Evolutionary conservation across 2,797 vertebrate genomes (phyloP).

Genomic region (Microcaecilia unicolor): DNA sequence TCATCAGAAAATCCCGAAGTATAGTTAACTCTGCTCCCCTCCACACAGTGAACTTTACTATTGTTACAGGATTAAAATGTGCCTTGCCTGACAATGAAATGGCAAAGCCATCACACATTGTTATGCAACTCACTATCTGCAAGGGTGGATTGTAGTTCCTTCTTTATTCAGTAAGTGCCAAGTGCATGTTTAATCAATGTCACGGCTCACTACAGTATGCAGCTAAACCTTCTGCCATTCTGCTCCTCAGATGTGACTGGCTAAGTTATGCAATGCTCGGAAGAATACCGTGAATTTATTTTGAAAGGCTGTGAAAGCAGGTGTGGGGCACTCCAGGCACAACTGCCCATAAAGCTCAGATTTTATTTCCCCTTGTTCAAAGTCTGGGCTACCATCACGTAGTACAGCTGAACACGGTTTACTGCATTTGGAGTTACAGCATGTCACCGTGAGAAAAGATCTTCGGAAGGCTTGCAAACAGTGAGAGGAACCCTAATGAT

Average conservation of each 20-base stretch:
- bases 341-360: constrained; percentile 9
- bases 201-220: constrained; percentile 44
- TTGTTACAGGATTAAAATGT: constrained; percentile 36
- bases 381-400: constrained; percentile 24
- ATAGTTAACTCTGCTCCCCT: constrained; percentile 29
- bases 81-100: constrained; percentile 45
- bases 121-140: constrained; percentile 45
- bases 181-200: constrained; percentile 52
- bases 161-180: constrained; percentile 54
- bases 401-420: constrained; percentile 20
- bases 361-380: constrained; percentile 16
- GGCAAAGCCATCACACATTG: constrained; percentile 36
- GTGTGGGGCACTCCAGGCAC: constrained; percentile 21
- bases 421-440: constrained; percentile 35
- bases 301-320: constrained; percentile 41
- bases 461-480: constrained; percentile 29
- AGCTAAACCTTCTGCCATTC: constrained; percentile 35
- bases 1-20: constrained; percentile 21
- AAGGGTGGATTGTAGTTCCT: constrained; percentile 46
- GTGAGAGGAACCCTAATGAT: constrained; percentile 23
- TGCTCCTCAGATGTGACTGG: constrained; percentile 32
- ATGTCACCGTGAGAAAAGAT: constrained; percentile 33
- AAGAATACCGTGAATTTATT: constrained; percentile 47
- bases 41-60: constrained; percentile 5
- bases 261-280: constrained; percentile 62